Evolutionary conservation across 2,797 vertebrate genomes (phyloP), one percentile per base, ranked within the genome.

Genomic region (Acropternis orthonyx): DNA sequence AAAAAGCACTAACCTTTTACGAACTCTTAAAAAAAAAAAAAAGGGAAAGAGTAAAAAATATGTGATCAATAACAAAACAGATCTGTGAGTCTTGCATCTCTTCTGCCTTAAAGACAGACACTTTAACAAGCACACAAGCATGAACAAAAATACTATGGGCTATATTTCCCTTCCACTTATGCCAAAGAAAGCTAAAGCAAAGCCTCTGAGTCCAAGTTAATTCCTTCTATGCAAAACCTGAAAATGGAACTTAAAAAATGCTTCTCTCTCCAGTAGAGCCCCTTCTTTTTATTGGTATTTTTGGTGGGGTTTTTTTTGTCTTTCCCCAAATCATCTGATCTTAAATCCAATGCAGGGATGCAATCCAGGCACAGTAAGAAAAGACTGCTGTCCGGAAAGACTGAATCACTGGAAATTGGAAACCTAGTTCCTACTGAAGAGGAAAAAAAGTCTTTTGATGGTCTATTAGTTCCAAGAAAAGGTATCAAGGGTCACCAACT

Each of bases 11-110:
- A 93, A 93, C 11, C 2, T 85, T 92, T 94, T 82, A 93, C 92
- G 85, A 96, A 93, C 24, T 34, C n/a, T 85, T 91, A 19, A 82
- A 92, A 77, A 85, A 54, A 39, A 89, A 19, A 82, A 92, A 77
- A 85, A 54, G 37, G 0, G 3, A 48, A 84, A 93, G 51, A 97
- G 95, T 97, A 82, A 94, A 96, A 95, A 96, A 66, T 49, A 27
- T 34, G 6, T 55, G 73, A 95, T 95, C 94, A 74, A 94, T 97
- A 95, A 54, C 24, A 92, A 56, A 92, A 89, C 52, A 22, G 28
- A 80, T 92, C 63, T 76, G 46, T 0, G 7, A 87, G 27, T 43
- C 74, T 94, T 58, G 27, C 1, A 9, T 59, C 5, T 5, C 48
- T 83, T 72, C 63, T 94, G 54, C 66, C 74, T 92, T 86, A 74